Base-by-base conservation (phyloP, 92 coral and sea anemone species). In the Diadumene lineata region DNA sequence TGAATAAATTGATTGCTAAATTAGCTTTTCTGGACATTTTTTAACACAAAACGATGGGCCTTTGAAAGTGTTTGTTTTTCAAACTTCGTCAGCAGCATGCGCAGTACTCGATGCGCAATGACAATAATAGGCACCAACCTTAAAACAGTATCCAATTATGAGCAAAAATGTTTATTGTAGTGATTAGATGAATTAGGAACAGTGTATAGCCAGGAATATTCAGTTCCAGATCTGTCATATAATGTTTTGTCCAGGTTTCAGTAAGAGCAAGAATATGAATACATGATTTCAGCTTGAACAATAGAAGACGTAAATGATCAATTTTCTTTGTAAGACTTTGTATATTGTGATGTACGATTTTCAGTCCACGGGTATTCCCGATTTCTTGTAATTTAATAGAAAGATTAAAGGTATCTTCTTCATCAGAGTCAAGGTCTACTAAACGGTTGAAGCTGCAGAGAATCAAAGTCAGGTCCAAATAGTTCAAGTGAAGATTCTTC, bases 181-280 rank as follows among this genome's bases (percentile, higher is more conserved):
- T n/a, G n/a, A n/a, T n/a, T n/a, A n/a, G n/a, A n/a, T n/a, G n/a
- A n/a, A 34, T 31, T 34, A 85, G 69, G 31, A 74, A 77, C 15
- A 86, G 43, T 61, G 43, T 43, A 50, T 78, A 87, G 16, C 87
- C 87, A 13, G 87, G 84, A 17, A 87, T 87, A 2, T 69, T 61
- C 9, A 77, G 46, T 57, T 86, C 91, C 22, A 22, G 23, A 69
- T 82, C 82, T 27, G 34, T 23, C 29, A 72, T 81, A 24, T 57
- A 69, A 0, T 64, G 15, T 0, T 69, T 60, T 19, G 15, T 11
- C 90, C 90, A 85, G 30, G 86, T 80, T 38, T 85, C 66, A 18
- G 76, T 17, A 0, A 74, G 60, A 11, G 74, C 61, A 22, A 78
- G 10, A 13, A 78, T 1, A 17, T 78, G 88, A 34, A 84, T 29